phyloP scores from a whole-genome alignment of 2,113 vertebrate species.

The Engystomops pustulosus region DNA sequence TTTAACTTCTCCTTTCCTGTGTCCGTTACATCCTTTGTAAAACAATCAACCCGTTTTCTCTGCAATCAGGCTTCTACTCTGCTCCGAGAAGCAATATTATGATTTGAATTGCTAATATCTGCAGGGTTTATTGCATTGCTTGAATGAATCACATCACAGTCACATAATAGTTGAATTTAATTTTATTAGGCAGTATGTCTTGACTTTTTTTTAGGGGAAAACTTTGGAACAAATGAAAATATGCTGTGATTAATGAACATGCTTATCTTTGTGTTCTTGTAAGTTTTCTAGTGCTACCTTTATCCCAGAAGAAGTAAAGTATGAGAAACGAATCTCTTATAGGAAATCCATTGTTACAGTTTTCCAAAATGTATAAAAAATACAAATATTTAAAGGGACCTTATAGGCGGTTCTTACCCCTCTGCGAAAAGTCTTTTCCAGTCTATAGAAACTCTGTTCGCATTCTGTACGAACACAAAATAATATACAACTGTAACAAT shows the following conservation, averaged over 20 bases:
- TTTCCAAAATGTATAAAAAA: too few relatives aligned
- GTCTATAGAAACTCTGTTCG: too few relatives aligned
- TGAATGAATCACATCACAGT: conserved; percentile 52
- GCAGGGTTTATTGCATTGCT: conserved; percentile 52
- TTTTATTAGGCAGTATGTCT: conserved; percentile 26
- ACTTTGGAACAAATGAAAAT: conserved; percentile 14
- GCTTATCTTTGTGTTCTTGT: neutral
- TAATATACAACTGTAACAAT: too few relatives aligned
- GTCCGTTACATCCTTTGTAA: conserved; percentile 45
- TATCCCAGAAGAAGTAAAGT: neutral
- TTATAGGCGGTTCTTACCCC: too few relatives aligned
- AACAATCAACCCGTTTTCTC: conserved; percentile 44
- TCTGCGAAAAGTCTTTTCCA: too few relatives aligned
- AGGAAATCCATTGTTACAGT: too few relatives aligned
- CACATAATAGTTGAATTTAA: conserved; percentile 35
- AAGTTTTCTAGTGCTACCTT: conserved; percentile 8
- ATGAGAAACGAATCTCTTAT: neutral
- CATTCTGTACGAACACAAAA: too few relatives aligned
- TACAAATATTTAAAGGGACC: too few relatives aligned
- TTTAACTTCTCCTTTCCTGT: conserved; percentile 29
- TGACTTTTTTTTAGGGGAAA: conserved; percentile 7
- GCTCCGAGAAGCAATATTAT: conserved; percentile 28
- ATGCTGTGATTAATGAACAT: conserved; percentile 12
- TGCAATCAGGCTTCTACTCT: conserved; percentile 58
- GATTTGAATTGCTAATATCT: conserved; percentile 56